A percentile compares a stretch with the other conserved stretches of the same genome.
phyloP scores from a whole-genome alignment of 2,113 vertebrate genomes.

The rabbit (Oryctolagus cuniculus) region DNA sequence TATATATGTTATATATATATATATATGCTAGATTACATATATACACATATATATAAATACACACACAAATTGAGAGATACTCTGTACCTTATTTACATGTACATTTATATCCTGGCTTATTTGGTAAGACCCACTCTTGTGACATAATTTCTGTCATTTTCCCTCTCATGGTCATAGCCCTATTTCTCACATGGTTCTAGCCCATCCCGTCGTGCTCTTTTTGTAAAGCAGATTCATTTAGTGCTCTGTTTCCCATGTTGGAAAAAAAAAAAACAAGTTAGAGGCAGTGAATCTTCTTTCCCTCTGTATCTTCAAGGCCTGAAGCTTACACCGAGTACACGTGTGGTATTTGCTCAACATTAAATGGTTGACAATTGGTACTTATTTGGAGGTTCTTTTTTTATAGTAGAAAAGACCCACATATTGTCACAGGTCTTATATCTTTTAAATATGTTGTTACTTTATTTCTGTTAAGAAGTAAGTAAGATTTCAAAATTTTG shows the following conservation, averaged over 20 bases:
- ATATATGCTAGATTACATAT: too few relatives aligned
- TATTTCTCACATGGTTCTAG: neutral
- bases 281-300: neutral
- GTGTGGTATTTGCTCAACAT: neutral
- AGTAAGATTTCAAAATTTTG: neutral
- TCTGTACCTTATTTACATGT: neutral
- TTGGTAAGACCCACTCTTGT: neutral
- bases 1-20: too few relatives aligned
- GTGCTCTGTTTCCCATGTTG: neutral
- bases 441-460: neutral
- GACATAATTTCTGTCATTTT: neutral
- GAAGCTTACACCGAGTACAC: accelerated
- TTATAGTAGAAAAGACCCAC: neutral
- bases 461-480: neutral
- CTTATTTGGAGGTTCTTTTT: neutral
- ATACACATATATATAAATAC: too few relatives aligned
- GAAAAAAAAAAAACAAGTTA: neutral
- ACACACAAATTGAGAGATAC: too few relatives aligned
- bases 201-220: neutral
- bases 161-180: neutral
- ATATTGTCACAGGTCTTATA: neutral
- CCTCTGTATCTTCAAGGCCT: neutral
- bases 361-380: neutral
- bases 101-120: neutral
- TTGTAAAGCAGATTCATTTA: neutral